These are phyloP conservation scores for Betta splendens DNA, from an alignment of 2,797 vertebrate genomes.

Conservation along the genomic window DNA sequence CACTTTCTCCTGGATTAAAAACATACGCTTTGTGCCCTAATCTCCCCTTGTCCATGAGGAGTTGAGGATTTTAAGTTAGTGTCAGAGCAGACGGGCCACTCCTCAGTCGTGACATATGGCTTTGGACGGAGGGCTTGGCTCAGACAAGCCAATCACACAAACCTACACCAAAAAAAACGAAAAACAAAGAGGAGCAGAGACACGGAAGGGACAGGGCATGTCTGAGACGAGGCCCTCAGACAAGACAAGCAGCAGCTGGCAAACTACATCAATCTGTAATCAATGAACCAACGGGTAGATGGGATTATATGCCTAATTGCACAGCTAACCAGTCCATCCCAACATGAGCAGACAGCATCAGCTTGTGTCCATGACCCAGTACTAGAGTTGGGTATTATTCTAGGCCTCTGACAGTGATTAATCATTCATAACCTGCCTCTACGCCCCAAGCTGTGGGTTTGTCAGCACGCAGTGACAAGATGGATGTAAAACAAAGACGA, in stretches of 20 bases:
- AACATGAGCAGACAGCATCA: constrained; percentile 80
- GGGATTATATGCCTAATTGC: constrained; percentile 85
- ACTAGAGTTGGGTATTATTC: constrained; percentile 73
- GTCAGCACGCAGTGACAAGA: constrained; percentile 48
- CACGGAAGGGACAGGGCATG: constrained; percentile 52
- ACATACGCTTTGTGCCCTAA: constrained; percentile 60
- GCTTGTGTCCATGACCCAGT: constrained; percentile 77
- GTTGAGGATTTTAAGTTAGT: constrained; percentile 48
- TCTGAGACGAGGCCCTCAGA: constrained; percentile 73
- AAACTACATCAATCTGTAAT: constrained; percentile 90
- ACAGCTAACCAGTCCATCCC: constrained; percentile 78
- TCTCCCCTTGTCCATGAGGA: constrained; percentile 59
- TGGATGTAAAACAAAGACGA: constrained; percentile 15
- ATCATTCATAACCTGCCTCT: constrained; percentile 74
- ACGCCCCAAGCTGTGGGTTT: constrained; percentile 57
- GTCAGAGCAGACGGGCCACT: constrained; percentile 55
- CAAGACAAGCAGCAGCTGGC: constrained; percentile 90
- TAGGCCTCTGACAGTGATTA: constrained; percentile 60
- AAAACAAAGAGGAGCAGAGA: constrained; percentile 57
- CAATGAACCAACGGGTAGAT: constrained; percentile 89
- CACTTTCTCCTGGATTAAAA: constrained; percentile 68
- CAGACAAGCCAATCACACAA: constrained; percentile 73
- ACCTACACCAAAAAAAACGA: constrained; percentile 43
- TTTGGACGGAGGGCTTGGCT: constrained; percentile 67
- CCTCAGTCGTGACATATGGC: constrained; percentile 79